These are phyloP conservation scores for Barbus barbus DNA, from an alignment of 2,113 vertebrate genomes.

Conservation along the genomic window DNA sequence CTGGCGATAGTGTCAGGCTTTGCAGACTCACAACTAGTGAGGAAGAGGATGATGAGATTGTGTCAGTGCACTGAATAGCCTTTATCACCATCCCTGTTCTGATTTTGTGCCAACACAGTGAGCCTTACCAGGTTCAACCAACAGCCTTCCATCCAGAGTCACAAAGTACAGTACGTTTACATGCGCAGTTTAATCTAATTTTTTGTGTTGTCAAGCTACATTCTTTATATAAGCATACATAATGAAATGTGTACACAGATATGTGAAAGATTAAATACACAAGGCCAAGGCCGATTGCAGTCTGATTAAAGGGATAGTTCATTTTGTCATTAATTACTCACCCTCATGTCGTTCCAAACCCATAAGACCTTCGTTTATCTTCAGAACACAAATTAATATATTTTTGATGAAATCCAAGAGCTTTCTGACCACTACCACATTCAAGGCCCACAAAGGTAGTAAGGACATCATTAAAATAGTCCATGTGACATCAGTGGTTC, in stretches of 20 bases:
- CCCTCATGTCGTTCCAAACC: no score
- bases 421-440: no score
- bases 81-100: not conserved
- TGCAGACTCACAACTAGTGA: conserved; percentile 51
- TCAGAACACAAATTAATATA: no score
- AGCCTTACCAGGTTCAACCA: not conserved
- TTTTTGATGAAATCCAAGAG: no score
- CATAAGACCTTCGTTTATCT: no score
- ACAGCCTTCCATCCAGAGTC: conserved; percentile 25
- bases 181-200: not conserved
- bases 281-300: no score
- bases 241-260: not conserved
- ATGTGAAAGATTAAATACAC: not conserved
- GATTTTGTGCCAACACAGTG: not conserved
- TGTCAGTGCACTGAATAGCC: conserved; percentile 74
- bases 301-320: no score
- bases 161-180: not conserved
- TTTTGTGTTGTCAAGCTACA: not conserved
- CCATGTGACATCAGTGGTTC: no score
- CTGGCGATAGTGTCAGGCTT: conserved; percentile 58
- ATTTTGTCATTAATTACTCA: no score
- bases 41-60: conserved; percentile 77
- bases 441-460: no score
- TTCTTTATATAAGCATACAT: not conserved
- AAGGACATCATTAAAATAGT: no score